phyloP scores from a whole-genome alignment of 1,140 invertebrate genomes.

The Drosophila nasuta region DNA sequence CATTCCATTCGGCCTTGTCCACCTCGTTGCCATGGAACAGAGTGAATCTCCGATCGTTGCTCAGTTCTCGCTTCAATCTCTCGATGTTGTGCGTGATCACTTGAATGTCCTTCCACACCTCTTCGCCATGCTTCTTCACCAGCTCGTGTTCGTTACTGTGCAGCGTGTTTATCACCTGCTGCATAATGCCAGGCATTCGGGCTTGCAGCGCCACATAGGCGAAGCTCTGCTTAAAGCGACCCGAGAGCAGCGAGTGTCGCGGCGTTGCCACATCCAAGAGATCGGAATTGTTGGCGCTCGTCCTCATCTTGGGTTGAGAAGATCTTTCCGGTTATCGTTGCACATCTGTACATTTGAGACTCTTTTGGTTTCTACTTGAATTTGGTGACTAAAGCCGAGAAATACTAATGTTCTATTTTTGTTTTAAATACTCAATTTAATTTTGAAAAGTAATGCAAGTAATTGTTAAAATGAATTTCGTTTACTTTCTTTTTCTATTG shows the following conservation, averaged over 20 bases:
- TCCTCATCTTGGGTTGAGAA: neutral
- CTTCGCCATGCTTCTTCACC: conserved; percentile 18
- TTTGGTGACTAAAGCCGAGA: conserved; percentile 4
- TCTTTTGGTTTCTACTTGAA: neutral
- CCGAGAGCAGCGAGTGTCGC: conserved; percentile 63
- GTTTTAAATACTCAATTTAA: neutral
- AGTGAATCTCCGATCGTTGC: conserved; percentile 44
- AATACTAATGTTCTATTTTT: neutral
- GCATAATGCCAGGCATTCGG: conserved; percentile 63
- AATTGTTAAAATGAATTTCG: neutral
- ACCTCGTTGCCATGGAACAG: conserved; percentile 57
- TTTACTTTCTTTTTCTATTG: too few relatives aligned
- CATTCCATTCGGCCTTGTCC: conserved; percentile 68
- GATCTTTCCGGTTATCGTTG: neutral
- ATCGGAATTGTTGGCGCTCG: neutral
- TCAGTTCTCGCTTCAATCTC: conserved; percentile 41
- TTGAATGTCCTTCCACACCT: conserved; percentile 40
- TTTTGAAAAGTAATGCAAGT: conserved; percentile 21
- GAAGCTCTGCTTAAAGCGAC: conserved; percentile 67
- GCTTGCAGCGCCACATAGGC: conserved; percentile 56
- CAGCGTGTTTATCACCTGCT: conserved; percentile 42
- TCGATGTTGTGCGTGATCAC: conserved; percentile 39
- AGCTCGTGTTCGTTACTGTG: neutral
- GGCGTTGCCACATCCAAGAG: conserved; percentile 47
- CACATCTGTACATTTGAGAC: neutral